Evolutionary conservation across 2,797 vertebrate genomes (phyloP).

Genomic region (Carapus acus): DNA sequence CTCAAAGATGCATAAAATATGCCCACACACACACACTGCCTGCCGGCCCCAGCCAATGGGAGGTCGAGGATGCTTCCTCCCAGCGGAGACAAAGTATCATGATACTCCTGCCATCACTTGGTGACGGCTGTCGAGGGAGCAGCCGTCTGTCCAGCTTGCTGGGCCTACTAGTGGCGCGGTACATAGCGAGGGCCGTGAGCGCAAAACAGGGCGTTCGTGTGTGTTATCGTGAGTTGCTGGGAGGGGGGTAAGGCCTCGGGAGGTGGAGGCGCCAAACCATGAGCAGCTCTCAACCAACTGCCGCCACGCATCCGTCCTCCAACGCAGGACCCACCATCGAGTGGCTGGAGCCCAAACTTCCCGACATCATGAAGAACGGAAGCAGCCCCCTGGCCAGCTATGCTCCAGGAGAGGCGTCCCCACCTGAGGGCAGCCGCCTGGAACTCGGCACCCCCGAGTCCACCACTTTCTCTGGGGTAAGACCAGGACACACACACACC

Average conservation of each 20-base stretch:
- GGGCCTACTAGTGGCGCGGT: too few relatives aligned
- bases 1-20: constrained; percentile 32
- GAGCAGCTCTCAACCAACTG: constrained; percentile 73
- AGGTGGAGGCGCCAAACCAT: constrained; percentile 30
- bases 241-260: constrained; percentile 14
- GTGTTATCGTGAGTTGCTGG: constrained; percentile 25
- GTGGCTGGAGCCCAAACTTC: constrained; percentile 94
- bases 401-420: constrained; percentile 69
- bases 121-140: constrained; percentile 20
- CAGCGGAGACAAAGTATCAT: constrained; percentile 37
- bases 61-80: constrained; percentile 41
- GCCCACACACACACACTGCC: neutral
- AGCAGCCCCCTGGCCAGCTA: constrained; percentile 74
- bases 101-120: constrained; percentile 30
- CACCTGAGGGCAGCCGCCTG: constrained; percentile 70
- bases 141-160: constrained; percentile 33
- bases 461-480: constrained; percentile 85
- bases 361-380: constrained; percentile 92
- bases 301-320: constrained; percentile 62
- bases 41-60: constrained; percentile 42
- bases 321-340: constrained; percentile 87
- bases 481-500: constrained; percentile 7
- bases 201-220: constrained; percentile 9
- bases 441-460: constrained; percentile 76
- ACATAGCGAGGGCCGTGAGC: constrained; percentile 1